Conservation (phyloP, 2,888 invertebrate genomes). For the Xestia rhomboidea region DNA sequence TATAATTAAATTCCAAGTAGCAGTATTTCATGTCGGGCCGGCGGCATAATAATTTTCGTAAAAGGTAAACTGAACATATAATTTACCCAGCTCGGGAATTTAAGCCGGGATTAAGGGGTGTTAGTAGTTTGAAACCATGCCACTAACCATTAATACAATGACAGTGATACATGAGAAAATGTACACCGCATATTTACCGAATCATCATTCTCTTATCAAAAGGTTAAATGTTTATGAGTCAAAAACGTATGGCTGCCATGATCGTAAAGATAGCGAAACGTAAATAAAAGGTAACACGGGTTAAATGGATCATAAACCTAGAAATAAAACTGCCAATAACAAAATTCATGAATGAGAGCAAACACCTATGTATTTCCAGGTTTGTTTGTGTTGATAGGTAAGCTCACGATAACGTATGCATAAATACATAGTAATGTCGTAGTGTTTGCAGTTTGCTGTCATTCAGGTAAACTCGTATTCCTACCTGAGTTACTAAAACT, state of each 20-base stretch:
- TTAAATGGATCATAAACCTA: conserved; percentile 50
- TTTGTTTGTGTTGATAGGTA: conserved; percentile 42
- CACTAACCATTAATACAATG: neutral
- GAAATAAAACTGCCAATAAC: conserved; percentile 51
- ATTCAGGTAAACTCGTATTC: conserved; percentile 37
- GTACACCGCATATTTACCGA: neutral
- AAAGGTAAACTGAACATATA: conserved; percentile 1
- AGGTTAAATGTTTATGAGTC: neutral
- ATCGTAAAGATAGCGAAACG: conserved; percentile 37
- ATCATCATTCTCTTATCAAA: conserved; percentile 17
- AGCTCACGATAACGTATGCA: conserved; percentile 38
- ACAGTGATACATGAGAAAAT: conserved; percentile 2
- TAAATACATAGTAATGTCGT: conserved; percentile 47
- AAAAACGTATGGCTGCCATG: conserved; percentile 18
- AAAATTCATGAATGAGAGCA: conserved; percentile 46
- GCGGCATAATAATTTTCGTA: neutral
- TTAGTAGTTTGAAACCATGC: conserved; percentile 15
- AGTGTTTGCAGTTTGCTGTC: conserved; percentile 34
- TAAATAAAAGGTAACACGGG: conserved; percentile 39
- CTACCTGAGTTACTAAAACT: conserved; percentile 28
- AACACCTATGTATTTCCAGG: conserved; percentile 20
- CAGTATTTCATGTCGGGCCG: neutral
- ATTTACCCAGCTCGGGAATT: neutral
- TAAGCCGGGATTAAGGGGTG: conserved; percentile 12
- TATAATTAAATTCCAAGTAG: neutral